phyloP scores from a whole-genome alignment of 1,140 invertebrate genomes.

The Diprion similis region DNA sequence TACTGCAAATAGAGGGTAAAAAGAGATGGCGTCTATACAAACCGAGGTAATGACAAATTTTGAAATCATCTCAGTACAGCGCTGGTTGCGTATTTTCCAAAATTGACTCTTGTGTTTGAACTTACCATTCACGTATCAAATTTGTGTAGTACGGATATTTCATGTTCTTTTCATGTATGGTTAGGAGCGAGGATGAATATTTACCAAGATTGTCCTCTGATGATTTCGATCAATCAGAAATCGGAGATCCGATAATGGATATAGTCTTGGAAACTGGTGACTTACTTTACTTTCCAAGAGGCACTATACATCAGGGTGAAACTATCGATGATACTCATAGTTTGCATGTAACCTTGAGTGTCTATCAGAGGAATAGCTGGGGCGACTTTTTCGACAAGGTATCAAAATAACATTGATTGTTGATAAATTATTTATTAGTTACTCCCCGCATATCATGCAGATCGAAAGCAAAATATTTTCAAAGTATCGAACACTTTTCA shows the following conservation, averaged over 20 bases:
- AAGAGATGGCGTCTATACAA: constrained; percentile 94
- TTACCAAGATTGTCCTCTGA: constrained; percentile 82
- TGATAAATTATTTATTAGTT: constrained; percentile 12
- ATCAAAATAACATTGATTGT: constrained; percentile 22
- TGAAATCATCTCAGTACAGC: background rate
- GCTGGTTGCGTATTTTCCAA: constrained; percentile 9
- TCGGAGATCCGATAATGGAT: constrained; percentile 84
- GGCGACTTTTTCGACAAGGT: constrained; percentile 85
- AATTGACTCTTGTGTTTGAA: constrained; percentile 19
- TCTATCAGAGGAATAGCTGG: constrained; percentile 91
- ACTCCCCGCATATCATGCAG: too few relatives aligned
- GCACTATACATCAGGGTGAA: constrained; percentile 90
- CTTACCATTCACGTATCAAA: constrained; percentile 7
- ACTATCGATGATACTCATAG: constrained; percentile 82
- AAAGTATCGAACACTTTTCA: too few relatives aligned
- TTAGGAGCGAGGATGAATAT: constrained; percentile 64
- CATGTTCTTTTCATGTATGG: too few relatives aligned
- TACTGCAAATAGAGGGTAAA: constrained; percentile 94
- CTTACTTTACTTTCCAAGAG: constrained; percentile 90
- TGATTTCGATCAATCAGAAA: constrained; percentile 82
- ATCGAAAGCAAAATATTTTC: too few relatives aligned
- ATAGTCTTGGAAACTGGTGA: constrained; percentile 85
- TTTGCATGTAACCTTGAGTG: constrained; percentile 91
- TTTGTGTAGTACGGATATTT: background rate
- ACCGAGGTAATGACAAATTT: constrained; percentile 62